phyloP scores from a whole-genome alignment of 1,140 invertebrate genomes.

The Chironomus tepperi region DNA sequence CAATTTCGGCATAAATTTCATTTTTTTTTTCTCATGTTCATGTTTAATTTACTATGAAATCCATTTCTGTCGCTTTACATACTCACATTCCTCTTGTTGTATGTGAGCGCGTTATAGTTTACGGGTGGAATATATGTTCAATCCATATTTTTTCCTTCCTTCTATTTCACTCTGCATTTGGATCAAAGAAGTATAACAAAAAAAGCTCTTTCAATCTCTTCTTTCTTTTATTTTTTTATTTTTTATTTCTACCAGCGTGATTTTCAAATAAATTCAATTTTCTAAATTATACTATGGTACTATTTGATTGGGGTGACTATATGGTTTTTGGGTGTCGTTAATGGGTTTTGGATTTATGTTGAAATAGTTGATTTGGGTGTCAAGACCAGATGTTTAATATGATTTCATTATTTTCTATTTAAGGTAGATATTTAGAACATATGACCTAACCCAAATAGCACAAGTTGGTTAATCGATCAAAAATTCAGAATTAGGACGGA shows the following conservation, averaged over 20 bases:
- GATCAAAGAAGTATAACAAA: neutral
- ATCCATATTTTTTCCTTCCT: neutral
- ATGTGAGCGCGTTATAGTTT: neutral
- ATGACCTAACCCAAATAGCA: no score
- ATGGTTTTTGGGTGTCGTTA: no score
- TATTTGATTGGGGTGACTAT: neutral
- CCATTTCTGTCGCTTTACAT: neutral
- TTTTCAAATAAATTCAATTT: conserved; percentile 5
- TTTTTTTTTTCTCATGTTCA: neutral
- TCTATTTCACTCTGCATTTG: neutral
- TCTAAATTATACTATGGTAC: neutral
- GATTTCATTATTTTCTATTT: no score
- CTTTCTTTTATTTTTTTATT: no score
- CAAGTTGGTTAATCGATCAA: no score
- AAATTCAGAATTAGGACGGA: no score
- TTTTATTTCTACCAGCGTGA: neutral
- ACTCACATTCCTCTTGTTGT: neutral
- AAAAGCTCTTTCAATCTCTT: no score
- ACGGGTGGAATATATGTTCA: neutral
- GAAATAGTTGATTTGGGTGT: no score
- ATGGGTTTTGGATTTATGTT: no score
- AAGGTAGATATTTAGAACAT: no score
- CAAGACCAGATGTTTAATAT: no score
- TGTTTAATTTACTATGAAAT: conserved; percentile 15
- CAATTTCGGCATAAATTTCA: neutral